Conservation (phyloP, 2,797 vertebrate species). For the Pagetopsis macropterus region DNA sequence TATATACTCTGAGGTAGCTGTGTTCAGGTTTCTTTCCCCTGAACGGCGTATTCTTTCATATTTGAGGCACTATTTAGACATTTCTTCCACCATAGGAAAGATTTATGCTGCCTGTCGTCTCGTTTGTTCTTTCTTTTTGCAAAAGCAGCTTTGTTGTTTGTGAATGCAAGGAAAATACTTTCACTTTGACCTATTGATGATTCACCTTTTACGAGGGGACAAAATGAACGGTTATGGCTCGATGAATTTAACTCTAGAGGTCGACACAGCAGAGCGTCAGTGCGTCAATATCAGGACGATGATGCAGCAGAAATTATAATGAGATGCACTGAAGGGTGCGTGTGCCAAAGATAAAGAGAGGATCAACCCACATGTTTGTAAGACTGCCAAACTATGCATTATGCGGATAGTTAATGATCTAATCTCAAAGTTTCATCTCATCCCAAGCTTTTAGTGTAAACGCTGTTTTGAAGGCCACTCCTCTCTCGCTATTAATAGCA, state of each 20-base stretch:
- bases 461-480: slow-evolving; percentile 20
- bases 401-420: slow-evolving; percentile 27
- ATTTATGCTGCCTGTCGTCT: slow-evolving; percentile 16
- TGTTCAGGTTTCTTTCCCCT: background rate
- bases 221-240: slow-evolving; percentile 27
- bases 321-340: slow-evolving; percentile 4
- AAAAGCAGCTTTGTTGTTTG: slow-evolving; percentile 20
- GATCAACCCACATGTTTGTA: slow-evolving; percentile 1
- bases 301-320: background rate
- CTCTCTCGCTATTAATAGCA: slow-evolving; percentile 1
- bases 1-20: slow-evolving; percentile 11
- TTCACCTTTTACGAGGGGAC: background rate
- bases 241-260: slow-evolving; percentile 1
- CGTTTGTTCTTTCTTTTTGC: background rate
- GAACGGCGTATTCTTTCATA: slow-evolving; percentile 10
- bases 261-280: slow-evolving; percentile 29
- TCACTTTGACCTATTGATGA: slow-evolving; percentile 18
- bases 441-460: slow-evolving; percentile 5
- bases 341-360: background rate
- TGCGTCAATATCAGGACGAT: slow-evolving; percentile 13
- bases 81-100: background rate
- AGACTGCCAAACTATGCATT: slow-evolving; percentile 41
- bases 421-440: slow-evolving; percentile 8
- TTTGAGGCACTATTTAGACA: background rate
- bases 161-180: slow-evolving; percentile 28